phyloP scores from a whole-genome alignment of 37 sponge, comb jelly and placozoan species.

The Tethya wilhelma region DNA sequence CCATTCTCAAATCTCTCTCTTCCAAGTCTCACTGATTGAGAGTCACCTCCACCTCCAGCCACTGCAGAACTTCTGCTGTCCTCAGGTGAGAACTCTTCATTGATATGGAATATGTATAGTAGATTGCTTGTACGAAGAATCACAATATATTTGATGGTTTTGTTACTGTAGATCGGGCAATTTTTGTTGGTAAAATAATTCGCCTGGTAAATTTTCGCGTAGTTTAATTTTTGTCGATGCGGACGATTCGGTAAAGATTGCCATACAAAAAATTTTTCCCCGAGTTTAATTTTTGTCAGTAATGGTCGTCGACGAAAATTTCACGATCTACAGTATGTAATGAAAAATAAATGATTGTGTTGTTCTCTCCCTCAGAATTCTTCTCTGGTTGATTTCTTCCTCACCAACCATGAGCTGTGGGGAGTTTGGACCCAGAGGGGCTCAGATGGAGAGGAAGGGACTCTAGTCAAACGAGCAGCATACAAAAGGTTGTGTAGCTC shows the following conservation, averaged over 20 bases:
- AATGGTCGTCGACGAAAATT: no score
- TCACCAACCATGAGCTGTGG: conserved; percentile 34
- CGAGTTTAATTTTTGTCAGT: no score
- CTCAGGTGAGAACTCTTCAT: conserved; percentile 28
- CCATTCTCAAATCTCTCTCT: conserved; percentile 17
- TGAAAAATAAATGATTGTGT: not conserved
- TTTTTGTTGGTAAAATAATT: no score
- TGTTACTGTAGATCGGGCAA: no score
- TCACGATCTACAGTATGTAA: not conserved
- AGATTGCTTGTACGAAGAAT: not conserved
- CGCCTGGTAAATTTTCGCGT: no score
- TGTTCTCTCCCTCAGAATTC: not conserved
- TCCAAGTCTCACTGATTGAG: conserved; percentile 45
- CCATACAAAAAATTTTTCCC: no score
- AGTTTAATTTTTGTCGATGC: no score
- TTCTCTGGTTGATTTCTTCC: conserved; percentile 26
- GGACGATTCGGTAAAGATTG: no score
- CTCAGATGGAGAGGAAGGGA: no score
- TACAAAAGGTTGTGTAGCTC: no score
- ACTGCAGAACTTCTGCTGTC: conserved; percentile 8
- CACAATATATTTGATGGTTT: not conserved
- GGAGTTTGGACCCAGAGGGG: conserved; percentile 29
- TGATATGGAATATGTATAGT: no score
- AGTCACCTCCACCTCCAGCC: conserved; percentile 37
- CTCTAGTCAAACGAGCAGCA: conserved; percentile 15